These are phyloP conservation scores for Pandemis heparana DNA, from an alignment of 2,888 invertebrate genomes.

Conservation along the genomic window DNA sequence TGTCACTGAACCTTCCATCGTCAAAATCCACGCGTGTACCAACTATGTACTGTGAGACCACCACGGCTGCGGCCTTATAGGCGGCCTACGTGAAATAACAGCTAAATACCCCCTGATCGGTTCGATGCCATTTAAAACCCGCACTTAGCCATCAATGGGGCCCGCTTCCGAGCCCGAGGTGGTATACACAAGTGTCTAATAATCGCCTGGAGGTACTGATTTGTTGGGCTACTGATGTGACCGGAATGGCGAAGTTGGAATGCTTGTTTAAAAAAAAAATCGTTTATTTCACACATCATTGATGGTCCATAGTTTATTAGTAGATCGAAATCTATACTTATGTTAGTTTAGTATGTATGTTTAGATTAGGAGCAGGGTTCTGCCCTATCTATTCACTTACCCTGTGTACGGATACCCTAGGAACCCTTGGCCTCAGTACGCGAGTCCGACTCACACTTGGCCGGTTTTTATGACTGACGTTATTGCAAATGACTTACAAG, in stretches of 20 bases:
- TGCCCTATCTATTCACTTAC: too few species aligned
- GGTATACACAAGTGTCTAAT: conserved; percentile 11
- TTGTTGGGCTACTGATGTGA: not conserved
- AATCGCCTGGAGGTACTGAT: not conserved
- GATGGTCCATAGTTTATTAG: too few species aligned
- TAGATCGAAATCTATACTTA: too few species aligned
- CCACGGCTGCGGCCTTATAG: conserved; percentile 30
- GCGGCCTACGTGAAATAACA: conserved; percentile 23
- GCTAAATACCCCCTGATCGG: conserved; percentile 13
- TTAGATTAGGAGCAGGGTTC: too few species aligned
- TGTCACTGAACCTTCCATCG: not conserved
- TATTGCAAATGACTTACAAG: too few species aligned
- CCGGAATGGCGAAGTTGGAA: not conserved
- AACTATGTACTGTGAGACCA: conserved; percentile 31
- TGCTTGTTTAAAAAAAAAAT: too few species aligned
- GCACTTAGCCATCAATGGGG: conserved; percentile 33
- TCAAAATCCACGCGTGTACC: conserved; percentile 17
- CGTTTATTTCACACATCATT: too few species aligned
- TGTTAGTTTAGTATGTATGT: too few species aligned
- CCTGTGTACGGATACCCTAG: too few species aligned
- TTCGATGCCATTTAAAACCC: conserved; percentile 21
- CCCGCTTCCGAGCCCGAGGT: conserved; percentile 22
- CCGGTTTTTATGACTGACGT: too few species aligned
- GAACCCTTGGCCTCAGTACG: too few species aligned
- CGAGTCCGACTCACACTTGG: too few species aligned